Evolutionary conservation across 2,888 invertebrate genomes (phyloP), one percentile per base, ranked within the genome.

Genomic region (Cosmorhoe ocellata): DNA sequence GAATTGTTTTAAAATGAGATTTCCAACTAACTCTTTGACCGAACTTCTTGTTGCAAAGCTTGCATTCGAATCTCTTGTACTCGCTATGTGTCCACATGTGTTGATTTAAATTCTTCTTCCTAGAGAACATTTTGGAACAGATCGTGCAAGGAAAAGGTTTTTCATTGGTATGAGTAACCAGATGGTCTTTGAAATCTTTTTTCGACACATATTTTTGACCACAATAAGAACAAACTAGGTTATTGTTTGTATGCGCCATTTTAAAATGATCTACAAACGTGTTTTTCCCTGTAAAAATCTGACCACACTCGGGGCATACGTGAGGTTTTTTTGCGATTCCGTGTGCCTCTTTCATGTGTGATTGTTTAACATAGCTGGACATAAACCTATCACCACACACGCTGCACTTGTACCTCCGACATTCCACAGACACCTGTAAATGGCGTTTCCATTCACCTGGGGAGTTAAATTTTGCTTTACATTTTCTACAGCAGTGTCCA

Each of bases 101-200:
- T 51, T 87, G 86, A 0, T 64, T 67, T 22, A 90, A 64, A 62
- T 84, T 84, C 64, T 86, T 86, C 61, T 84, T 84, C 6, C 84
- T 70, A 1, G 88, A 74, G 56, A 87, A 90, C 1, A 78, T 69
- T 62, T 89, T 90, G 0, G 79, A 69, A 52, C 92, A 92, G 0
- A 89, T 79, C 0, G 85, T 79, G 59, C 92, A 92, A 0, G 84
- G 79, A 32, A 83, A 90, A 0, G 83, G 67, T 43, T 89, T 91
- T 49, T 91, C 91, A 57, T 88, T 86, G 3, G 91, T 91, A 58
- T 92, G 92, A 0, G 87, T 85, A 3, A 91, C 87, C 42, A 81
- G 80, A 52, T 92, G 92, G 8, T 91, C 84, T 13, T 82, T 79
- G 4, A 84, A 63, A 27, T 67, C 73, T 13, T 75, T 70, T 59